phyloP scores from a whole-genome alignment of 2,113 vertebrate genomes.

The Campylorhamphus procurvoides region DNA sequence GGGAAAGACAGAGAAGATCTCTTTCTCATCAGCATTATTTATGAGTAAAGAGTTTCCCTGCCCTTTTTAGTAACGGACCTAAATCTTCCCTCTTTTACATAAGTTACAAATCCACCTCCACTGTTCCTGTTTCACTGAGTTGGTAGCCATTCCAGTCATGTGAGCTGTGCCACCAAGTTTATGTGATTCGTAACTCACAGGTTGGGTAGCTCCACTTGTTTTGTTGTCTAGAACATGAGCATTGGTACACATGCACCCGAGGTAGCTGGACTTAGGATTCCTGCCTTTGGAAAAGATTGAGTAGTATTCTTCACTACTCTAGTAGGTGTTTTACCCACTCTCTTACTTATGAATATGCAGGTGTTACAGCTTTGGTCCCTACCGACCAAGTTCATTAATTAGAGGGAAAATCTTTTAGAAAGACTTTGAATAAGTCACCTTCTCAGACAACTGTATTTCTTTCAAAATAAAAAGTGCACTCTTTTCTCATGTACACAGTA shows the following conservation, averaged over 20 bases:
- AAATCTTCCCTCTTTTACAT: neutral
- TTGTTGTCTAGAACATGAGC: fast-evolving
- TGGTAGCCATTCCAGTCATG: neutral
- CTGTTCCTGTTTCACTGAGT: neutral
- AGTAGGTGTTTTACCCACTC: neutral
- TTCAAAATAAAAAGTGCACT: neutral
- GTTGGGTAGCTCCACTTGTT: neutral
- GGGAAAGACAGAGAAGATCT: neutral
- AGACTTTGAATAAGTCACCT: neutral
- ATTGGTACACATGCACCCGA: neutral
- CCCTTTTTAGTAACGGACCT: neutral
- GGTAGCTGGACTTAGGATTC: neutral
- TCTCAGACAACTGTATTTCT: fast-evolving
- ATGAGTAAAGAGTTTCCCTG: neutral
- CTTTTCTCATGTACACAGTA: neutral
- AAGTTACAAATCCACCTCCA: neutral
- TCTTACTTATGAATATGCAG: neutral
- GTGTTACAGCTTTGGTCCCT: neutral
- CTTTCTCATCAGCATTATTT: neutral
- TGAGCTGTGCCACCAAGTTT: neutral
- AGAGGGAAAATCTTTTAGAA: neutral
- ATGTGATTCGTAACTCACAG: neutral
- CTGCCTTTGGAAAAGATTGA: neutral
- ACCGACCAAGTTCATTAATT: neutral
- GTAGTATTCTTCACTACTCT: neutral